Base-by-base conservation (phyloP, 2,888 invertebrate genomes). In the Athalia circularis region DNA sequence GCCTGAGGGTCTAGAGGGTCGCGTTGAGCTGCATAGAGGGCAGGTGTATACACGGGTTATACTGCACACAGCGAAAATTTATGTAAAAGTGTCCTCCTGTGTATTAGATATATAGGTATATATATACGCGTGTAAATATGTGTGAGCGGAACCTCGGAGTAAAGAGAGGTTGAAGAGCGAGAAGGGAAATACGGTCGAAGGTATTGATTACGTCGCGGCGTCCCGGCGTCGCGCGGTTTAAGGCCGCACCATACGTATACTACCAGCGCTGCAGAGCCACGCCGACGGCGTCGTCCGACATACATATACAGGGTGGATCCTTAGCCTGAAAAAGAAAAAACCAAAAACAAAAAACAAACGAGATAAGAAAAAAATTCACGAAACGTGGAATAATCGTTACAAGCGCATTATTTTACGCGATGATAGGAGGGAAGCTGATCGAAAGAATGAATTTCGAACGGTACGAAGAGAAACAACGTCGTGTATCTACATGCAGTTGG, bases 181-280 rank as follows among this genome's bases (percentile, higher is more conserved):
- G 84, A 84, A 85, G 65, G 13, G 86, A 85, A 85, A 83, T 86
- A 85, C 85, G 86, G 87, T 85, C 87, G 85, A 86, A 86, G 86
- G 85, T 87, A 87, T 87, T 86, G 87, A 87, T 87, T 87, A 86
- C 87, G 86, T 84, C 84, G 85, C 86, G 84, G 86, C 77, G 77
- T 67, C 61, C 70, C 65, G 50, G 70, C 70, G 70, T 57, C 77
- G 84, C 29, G 29, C 83, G 83, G 81, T 83, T 83, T 83, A 83
- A 75, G 59, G 74, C 74, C 74, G 61, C 74, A 70, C 47, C n/a
- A n/a, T 11, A 48, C 61, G 61, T 29, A 29, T 29, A 29, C 29
- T 29, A 29, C 29, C 61, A 15, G 4, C 74, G 59, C 47, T 61
- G 61, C 74, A 4, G 47, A 4, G 45, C 65, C 8, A 15, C 65